These are phyloP conservation scores for Heliconius charithonia DNA, from an alignment of 2,888 invertebrate species.

Conservation along the genomic window DNA sequence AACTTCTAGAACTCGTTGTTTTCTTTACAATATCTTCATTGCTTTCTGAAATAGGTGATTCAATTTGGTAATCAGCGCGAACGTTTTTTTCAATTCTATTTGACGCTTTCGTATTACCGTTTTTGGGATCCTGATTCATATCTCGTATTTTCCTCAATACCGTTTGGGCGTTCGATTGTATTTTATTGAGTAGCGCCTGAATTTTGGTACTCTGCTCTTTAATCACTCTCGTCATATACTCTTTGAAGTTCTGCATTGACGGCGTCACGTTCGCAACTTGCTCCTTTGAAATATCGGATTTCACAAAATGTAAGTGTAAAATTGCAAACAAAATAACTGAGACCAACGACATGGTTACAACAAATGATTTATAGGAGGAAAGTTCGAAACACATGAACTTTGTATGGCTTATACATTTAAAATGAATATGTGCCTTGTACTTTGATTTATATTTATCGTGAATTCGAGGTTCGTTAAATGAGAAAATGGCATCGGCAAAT, in stretches of 20 bases:
- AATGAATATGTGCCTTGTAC: constrained; percentile 37
- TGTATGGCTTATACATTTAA: constrained; percentile 45
- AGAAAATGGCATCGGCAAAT: constrained; percentile 56
- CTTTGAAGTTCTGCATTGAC: constrained; percentile 65
- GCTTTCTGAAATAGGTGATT: constrained; percentile 61
- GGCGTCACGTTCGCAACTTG: constrained; percentile 49
- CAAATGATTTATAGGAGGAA: constrained; percentile 53
- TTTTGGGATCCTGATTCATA: constrained; percentile 56
- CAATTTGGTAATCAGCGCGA: constrained; percentile 60
- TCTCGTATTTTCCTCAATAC: constrained; percentile 68
- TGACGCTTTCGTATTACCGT: constrained; percentile 28
- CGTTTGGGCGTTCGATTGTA: constrained; percentile 71
- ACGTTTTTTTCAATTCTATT: constrained; percentile 36
- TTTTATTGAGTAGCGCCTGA: constrained; percentile 67
- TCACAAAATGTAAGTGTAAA: constrained; percentile 61
- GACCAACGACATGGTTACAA: constrained; percentile 68
- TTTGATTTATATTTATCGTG: constrained; percentile 59
- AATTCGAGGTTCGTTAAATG: constrained; percentile 64
- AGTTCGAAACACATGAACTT: constrained; percentile 67
- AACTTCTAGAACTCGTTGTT: constrained; percentile 59
- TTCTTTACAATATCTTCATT: constrained; percentile 51
- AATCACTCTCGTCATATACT: constrained; percentile 67
- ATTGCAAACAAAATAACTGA: constrained; percentile 63
- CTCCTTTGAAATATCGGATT: constrained; percentile 59
- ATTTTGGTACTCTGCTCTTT: constrained; percentile 75